Conservation (phyloP, 2,113 vertebrate genomes). For the Clupea harengus region DNA sequence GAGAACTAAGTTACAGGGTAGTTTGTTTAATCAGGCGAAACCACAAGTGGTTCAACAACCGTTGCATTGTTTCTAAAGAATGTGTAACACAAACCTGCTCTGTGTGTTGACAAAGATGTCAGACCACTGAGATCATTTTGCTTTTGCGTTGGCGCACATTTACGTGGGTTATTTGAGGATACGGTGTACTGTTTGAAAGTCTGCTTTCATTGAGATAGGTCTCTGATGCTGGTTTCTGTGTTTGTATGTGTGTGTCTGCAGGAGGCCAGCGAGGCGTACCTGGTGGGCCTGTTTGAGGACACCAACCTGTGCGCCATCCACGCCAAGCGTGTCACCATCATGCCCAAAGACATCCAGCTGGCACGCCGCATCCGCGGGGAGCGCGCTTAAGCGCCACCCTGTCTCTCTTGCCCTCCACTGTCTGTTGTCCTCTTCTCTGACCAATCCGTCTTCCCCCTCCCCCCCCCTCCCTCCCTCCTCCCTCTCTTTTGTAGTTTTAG, state of each 20-base stretch:
- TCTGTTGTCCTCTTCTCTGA: slow-evolving; percentile 41
- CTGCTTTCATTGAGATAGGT: background rate
- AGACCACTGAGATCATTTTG: background rate
- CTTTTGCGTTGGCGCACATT: background rate
- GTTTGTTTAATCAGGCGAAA: background rate
- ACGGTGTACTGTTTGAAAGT: background rate
- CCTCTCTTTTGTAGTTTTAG: slow-evolving; percentile 17
- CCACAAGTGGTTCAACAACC: background rate
- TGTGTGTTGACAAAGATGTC: background rate
- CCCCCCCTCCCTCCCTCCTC: slow-evolving; percentile 41
- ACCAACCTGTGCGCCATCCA: slow-evolving; percentile 78
- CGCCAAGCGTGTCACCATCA: slow-evolving; percentile 77
- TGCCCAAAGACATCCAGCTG: slow-evolving; percentile 83
- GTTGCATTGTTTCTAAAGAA: background rate
- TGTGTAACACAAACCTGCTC: background rate
- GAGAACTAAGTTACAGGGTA: background rate
- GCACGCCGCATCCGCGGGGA: slow-evolving; percentile 78
- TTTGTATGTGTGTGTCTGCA: slow-evolving; percentile 37
- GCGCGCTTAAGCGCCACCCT: slow-evolving; percentile 64
- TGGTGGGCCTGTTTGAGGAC: slow-evolving; percentile 77
- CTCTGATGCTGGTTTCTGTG: background rate
- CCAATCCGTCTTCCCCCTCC: slow-evolving; percentile 38
- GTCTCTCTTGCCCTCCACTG: slow-evolving; percentile 42
- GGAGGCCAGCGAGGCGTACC: slow-evolving; percentile 75
- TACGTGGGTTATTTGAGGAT: too few relatives aligned